Percentiles rank a stretch among this genome's conserved stretches.
These are phyloP conservation scores for Drosophila atripex DNA, from an alignment of 2,888 invertebrate genomes.

Conservation along the genomic window DNA sequence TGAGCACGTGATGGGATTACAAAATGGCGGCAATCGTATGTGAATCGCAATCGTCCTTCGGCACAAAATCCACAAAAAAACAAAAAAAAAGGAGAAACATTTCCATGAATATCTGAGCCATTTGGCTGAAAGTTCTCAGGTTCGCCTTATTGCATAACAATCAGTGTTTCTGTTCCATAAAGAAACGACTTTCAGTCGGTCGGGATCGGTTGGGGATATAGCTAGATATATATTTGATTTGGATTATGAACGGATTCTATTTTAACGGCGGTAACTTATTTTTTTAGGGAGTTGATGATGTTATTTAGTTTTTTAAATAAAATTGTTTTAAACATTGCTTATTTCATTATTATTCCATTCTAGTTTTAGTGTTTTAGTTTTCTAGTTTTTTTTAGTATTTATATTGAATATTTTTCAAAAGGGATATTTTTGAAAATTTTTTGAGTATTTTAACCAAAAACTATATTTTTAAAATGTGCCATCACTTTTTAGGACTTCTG, in stretches of 20 bases:
- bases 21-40: conserved; percentile 23
- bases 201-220: conserved; percentile 6
- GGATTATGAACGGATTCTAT: not conserved
- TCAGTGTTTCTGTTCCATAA: conserved; percentile 19
- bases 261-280: no score
- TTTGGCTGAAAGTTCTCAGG: conserved; percentile 10
- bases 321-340: no score
- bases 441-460: no score
- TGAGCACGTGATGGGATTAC: conserved; percentile 43
- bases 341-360: no score
- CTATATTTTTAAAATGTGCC: no score
- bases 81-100: not conserved
- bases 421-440: no score
- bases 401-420: not conserved
- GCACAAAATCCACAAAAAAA: not conserved
- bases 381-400: not conserved
- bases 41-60: conserved; percentile 15
- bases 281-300: no score
- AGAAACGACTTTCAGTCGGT: conserved; percentile 9
- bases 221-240: not conserved
- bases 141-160: conserved; percentile 25
- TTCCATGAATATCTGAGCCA: conserved; percentile 34
- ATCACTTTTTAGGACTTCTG: not conserved
- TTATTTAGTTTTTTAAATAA: not conserved
- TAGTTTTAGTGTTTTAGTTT: not conserved